Percentiles rank a stretch among this genome's conserved stretches.
Conservation (phyloP, 2,888 invertebrate genomes). For the Lissocephala sabroskyi region DNA sequence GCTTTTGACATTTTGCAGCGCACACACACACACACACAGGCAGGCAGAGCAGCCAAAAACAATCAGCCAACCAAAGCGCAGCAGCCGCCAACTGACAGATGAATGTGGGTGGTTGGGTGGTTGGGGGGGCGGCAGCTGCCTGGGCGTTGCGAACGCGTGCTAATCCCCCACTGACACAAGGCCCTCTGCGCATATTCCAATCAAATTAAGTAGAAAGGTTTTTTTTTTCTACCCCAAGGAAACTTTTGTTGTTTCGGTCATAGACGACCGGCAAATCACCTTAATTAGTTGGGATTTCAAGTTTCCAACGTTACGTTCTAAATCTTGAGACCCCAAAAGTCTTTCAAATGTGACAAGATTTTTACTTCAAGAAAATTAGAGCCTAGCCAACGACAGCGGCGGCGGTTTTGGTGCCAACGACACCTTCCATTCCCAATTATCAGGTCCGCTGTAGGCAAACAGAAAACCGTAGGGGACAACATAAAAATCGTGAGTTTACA, state of each 20-base stretch:
- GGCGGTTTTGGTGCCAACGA: too few species aligned
- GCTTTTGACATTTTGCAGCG: conserved; percentile 61
- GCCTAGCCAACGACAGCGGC: too few species aligned
- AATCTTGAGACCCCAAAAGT: too few species aligned
- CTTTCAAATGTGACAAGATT: too few species aligned
- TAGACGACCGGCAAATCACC: too few species aligned
- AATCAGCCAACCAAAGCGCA: conserved; percentile 62
- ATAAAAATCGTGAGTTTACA: too few species aligned
- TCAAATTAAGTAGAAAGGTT: conserved; percentile 64
- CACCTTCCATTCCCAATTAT: too few species aligned
- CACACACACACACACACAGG: not conserved
- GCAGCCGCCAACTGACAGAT: conserved; percentile 54
- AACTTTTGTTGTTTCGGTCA: conserved; percentile 1
- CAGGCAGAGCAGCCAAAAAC: conserved; percentile 40
- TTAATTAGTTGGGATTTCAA: too few species aligned
- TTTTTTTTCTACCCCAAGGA: conserved; percentile 2
- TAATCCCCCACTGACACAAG: conserved; percentile 44
- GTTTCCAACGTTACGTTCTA: too few species aligned
- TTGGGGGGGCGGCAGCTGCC: not conserved
- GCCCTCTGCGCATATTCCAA: conserved; percentile 47
- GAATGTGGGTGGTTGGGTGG: not conserved
- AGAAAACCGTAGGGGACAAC: too few species aligned
- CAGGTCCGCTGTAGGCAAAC: too few species aligned
- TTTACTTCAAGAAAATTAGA: too few species aligned
- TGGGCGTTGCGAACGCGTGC: conserved; percentile 19